Evolutionary conservation across 1,140 invertebrate species (phyloP).

Genomic region (Triops cancriformis): DNA sequence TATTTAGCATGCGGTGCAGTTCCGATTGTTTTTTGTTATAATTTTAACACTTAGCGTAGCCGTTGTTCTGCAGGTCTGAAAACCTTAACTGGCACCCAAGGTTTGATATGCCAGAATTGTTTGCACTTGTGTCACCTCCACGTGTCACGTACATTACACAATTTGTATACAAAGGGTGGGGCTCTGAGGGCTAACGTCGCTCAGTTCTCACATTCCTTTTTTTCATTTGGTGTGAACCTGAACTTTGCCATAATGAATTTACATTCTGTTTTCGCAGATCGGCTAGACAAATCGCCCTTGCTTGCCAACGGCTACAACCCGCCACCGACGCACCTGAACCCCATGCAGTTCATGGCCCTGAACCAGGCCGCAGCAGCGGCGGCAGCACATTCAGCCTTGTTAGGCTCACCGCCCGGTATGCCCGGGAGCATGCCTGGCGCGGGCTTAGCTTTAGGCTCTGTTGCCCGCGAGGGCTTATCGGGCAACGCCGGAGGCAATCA

Average conservation of each 20-base stretch:
- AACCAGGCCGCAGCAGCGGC: slow-evolving; percentile 59
- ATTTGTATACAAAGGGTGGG: not conserved
- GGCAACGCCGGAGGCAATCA: not conserved
- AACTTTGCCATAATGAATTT: not conserved
- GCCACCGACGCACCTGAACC: slow-evolving; percentile 76
- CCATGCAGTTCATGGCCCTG: slow-evolving; percentile 55
- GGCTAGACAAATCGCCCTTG: slow-evolving; percentile 81
- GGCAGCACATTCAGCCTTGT: slow-evolving; percentile 47
- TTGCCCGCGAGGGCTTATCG: slow-evolving; percentile 36
- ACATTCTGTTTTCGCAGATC: slow-evolving; percentile 51
- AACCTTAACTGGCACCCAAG: not conserved
- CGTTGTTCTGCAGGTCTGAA: not conserved
- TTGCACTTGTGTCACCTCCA: not conserved
- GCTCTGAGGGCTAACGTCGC: not conserved
- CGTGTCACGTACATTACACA: not conserved
- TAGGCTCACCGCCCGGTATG: slow-evolving; percentile 46
- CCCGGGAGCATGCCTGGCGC: slow-evolving; percentile 66
- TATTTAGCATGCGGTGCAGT: not conserved
- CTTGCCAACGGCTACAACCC: slow-evolving; percentile 84
- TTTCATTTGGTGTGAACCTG: not conserved
- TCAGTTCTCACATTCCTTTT: slow-evolving; percentile 28
- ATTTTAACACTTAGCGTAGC: not conserved
- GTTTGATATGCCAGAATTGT: slow-evolving; percentile 2
- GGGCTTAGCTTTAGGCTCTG: slow-evolving; percentile 62
- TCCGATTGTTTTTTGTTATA: not conserved